Base-by-base conservation (phyloP, 2,113 vertebrate species). In the Platysternon megacephalum region DNA sequence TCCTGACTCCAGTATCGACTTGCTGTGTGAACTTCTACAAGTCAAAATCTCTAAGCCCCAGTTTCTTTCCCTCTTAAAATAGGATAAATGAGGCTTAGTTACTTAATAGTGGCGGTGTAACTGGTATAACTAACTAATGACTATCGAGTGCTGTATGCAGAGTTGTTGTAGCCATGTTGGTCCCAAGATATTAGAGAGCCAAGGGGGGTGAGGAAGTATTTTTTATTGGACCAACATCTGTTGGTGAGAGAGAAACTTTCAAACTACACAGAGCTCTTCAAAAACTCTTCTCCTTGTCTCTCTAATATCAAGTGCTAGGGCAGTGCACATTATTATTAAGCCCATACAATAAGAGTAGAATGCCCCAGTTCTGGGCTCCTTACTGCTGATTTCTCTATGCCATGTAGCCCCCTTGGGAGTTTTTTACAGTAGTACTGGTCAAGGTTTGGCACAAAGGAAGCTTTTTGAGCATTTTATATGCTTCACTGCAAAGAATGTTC, bases 11-110 rank as follows among this genome's bases (percentile, higher is more conserved):
- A 76, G 14, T 0, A 0, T 6, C 19, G 84, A 5, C 0, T 4
- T 28, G n/a, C 32, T 10, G 6, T 58, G 58, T 21, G 32, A 0
- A 0, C 1, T 0, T 24, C 85, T 55, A n/a, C 55, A 44, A 16
- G 78, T 29, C 0, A 0, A 28, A 16, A 16, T 16, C 39, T 88
- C 1, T 0, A 56, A 80, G 29, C 7, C 39, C 22, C 19, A 79
- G 65, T 46, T 86, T 39, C 42, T 58, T 39, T 14, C 8, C 21
- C 51, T 16, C 58, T 49, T 46, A 85, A 21, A 11, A 1, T 24
- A 0, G 21, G 9, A 42, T 2, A 49, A 6, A 79, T 8, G 49
- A 0, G 3, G 14, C 26, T 90, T n/a, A 58, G 82, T 22, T 44
- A 19, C 19, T 76, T 4, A n/a, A 7, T 4, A 4, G 46, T 8